Base-by-base conservation (phyloP, 2,888 invertebrate genomes). In the Agrochola circellaris region DNA sequence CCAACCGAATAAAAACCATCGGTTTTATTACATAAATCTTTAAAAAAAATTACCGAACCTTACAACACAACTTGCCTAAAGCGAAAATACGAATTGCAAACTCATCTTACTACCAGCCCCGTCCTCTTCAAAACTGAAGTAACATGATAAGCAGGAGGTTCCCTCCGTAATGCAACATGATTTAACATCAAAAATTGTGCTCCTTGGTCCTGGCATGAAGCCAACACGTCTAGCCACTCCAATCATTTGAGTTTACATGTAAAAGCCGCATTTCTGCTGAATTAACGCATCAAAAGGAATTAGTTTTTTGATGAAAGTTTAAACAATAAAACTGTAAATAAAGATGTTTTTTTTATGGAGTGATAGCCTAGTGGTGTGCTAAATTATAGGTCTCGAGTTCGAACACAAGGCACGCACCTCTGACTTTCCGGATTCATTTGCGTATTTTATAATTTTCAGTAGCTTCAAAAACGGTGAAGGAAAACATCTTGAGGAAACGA, bases 141-240 rank as follows among this genome's bases (percentile, higher is more conserved):
- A 42, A 30, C 60, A 56, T 45, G 73, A 68, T 84, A 81, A 75
- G 65, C 58, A 60, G 2, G 42, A 51, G 48, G n/a, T 26, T 20
- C 20, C 15, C 23, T 69, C 23, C 13, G 72, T 58, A 83, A 79
- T 58, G 60, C 82, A 74, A 85, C 73, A 74, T 81, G 73, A 81
- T 76, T 83, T 69, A 68, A 76, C 70, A 61, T 81, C 67, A 54
- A 61, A 79, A 54, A 58, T 58, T 71, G 60, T 76, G 61, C 65
- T 45, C 60, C 66, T 67, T 30, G 51, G 7, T 66, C 61, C 62
- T 84, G 86, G 86, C 77, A 26, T 0, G 1, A 1, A 9, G 85
- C 84, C 84, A 84, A 30, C n/a, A 9, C 61, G 82, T 82, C 83
- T 70, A 23, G 68, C 42, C 77, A 64, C 85, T 85, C 67, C 61